Evolutionary conservation across 2,113 vertebrate genomes (phyloP), one percentile per base, ranked within the genome.

Genomic region (Elephantulus edwardii): DNA sequence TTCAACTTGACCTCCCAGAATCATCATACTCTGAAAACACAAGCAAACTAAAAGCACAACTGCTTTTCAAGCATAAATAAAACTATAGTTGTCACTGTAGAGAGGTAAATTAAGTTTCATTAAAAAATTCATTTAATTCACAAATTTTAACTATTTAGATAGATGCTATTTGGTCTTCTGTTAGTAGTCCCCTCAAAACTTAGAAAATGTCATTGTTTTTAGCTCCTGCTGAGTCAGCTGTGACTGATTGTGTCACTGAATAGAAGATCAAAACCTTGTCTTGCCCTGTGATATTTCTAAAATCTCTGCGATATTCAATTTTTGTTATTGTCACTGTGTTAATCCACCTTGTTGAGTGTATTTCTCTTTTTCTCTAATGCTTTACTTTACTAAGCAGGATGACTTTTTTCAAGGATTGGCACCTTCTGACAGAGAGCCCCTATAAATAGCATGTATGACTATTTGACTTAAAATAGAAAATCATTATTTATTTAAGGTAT

Each of bases 1-100:
- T 30, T 4, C 14, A 64, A 3, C 2, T 13, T 44, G 17, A 8
- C n/a, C 0, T 30, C 26, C 3, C 28, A 10, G 17, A 78, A 3
- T 19, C 19, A 19, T 4, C 2, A 22, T 0, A 10, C 44, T 82
- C 42, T 44, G 20, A 6, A 26, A 62, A 16, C 28, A 50, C 35
- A 44, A 72, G 48, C 8, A 50, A 82, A 30, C 42, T 44, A 77
- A 83, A 13, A 71, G 40, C 19, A 66, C 3, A 56, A 2, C 40
- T 70, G 35, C 5, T 10, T 56, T 70, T 7, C 16, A 44, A 13
- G 1, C 5, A n/a, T 8, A 22, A 80, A 46, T 50, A 56, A 48
- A 44, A 5, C 3, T 62, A 13, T 62, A 33, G 30, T 12, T 33
- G 3, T 64, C n/a, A 68, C 10, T 44, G 3, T 16, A 88, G 3